Conservation (phyloP, 1,140 invertebrate genomes). For the Zelostemma sp. region DNA sequence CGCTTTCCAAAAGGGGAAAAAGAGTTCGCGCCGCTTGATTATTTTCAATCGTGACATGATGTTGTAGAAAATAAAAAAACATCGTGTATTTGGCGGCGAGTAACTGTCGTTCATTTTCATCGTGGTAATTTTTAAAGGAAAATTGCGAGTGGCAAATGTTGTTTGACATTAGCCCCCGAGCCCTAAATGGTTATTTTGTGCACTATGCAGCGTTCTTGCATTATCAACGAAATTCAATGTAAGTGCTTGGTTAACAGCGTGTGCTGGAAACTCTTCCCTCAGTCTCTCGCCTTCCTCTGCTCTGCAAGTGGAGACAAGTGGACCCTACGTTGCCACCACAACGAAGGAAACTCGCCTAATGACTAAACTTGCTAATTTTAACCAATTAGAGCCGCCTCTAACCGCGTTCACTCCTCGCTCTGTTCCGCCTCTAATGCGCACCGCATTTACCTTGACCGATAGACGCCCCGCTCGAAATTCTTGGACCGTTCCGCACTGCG, state of each 20-base stretch:
- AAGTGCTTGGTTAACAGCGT: conserved; percentile 37
- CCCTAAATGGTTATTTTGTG: too few species aligned
- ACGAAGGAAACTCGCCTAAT: conserved; percentile 68
- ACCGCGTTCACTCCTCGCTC: conserved; percentile 31
- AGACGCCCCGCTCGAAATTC: conserved; percentile 56
- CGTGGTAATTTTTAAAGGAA: too few species aligned
- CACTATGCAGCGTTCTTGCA: conserved; percentile 24
- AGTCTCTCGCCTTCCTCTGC: conserved; percentile 54
- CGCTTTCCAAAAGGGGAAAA: conserved; percentile 18
- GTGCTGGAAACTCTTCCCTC: conserved; percentile 55
- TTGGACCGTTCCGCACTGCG: conserved; percentile 51
- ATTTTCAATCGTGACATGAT: conserved; percentile 20
- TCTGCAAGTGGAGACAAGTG: conserved; percentile 66
- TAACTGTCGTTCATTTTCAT: too few species aligned
- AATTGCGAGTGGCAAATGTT: too few species aligned
- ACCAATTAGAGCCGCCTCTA: conserved; percentile 66
- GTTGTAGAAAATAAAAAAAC: too few species aligned
- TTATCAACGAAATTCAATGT: conserved; percentile 44
- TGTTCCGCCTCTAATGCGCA: conserved; percentile 59
- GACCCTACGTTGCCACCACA: conserved; percentile 52
- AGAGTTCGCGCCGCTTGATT: conserved; percentile 23
- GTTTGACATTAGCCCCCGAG: too few species aligned
- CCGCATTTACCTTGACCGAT: conserved; percentile 66
- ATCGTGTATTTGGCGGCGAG: too few species aligned
- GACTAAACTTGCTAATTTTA: conserved; percentile 72